phyloP scores from a whole-genome alignment of 1,140 invertebrate genomes.

The Leptopilina boulardi region DNA sequence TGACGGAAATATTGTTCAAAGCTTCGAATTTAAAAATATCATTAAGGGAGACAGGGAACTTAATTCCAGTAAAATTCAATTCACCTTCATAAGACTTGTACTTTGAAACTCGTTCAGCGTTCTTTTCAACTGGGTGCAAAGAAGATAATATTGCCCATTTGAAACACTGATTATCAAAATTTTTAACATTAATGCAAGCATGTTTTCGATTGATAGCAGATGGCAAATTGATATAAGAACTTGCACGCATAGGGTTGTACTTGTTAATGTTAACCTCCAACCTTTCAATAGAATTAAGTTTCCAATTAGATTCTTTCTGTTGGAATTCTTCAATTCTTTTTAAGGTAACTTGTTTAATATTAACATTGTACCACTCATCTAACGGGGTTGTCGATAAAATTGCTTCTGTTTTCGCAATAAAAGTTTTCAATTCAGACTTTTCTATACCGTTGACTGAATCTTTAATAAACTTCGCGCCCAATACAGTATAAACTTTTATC shows the following conservation, averaged over 20 bases:
- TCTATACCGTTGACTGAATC: no score
- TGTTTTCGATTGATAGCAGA: slow-evolving; percentile 54
- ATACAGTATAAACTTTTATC: no score
- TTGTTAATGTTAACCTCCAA: slow-evolving; percentile 59
- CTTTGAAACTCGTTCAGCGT: slow-evolving; percentile 43
- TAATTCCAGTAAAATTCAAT: slow-evolving; percentile 57
- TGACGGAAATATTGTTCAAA: slow-evolving; percentile 46
- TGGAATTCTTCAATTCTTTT: slow-evolving; percentile 60
- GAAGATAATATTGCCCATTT: slow-evolving; percentile 51
- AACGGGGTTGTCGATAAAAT: slow-evolving; percentile 19
- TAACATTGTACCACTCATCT: slow-evolving; percentile 34
- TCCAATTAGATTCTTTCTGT: slow-evolving; percentile 64
- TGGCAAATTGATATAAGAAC: no score
- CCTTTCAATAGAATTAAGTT: slow-evolving; percentile 55
- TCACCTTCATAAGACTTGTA: slow-evolving; percentile 47
- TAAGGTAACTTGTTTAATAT: slow-evolving; percentile 35
- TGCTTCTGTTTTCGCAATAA: slow-evolving; percentile 13
- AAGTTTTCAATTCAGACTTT: slow-evolving; percentile 24
- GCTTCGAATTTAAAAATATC: slow-evolving; percentile 56
- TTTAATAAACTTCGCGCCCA: background rate
- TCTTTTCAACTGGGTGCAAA: slow-evolving; percentile 42
- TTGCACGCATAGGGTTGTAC: slow-evolving; percentile 58
- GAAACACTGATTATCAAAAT: slow-evolving; percentile 59
- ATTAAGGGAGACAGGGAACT: slow-evolving; percentile 51
- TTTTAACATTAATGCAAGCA: slow-evolving; percentile 61